These are phyloP conservation scores for Ericerus pela DNA, from an alignment of 1,140 invertebrate species.

Conservation along the genomic window DNA sequence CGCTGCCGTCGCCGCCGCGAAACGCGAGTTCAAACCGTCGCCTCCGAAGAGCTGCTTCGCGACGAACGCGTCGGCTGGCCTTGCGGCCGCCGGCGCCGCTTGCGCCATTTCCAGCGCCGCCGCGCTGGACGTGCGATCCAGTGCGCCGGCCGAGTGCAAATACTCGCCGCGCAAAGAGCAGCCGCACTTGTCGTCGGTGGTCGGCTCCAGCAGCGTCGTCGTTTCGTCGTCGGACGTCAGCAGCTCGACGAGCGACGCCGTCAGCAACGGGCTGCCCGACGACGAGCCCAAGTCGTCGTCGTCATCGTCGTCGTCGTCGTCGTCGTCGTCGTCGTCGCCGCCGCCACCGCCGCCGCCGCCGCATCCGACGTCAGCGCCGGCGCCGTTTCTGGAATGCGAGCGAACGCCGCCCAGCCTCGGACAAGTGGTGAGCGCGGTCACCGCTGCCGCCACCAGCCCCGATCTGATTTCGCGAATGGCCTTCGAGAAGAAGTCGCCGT, in stretches of 20 bases:
- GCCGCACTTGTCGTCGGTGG: too few species aligned
- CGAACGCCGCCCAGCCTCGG: slow-evolving; percentile 12
- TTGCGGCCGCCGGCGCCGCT: slow-evolving; percentile 2
- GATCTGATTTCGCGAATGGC: slow-evolving; percentile 11
- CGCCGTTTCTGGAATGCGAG: slow-evolving; percentile 13
- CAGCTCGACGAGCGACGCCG: too few species aligned
- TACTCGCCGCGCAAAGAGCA: too few species aligned
- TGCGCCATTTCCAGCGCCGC: background rate
- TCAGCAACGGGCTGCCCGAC: too few species aligned
- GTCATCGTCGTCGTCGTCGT: too few species aligned
- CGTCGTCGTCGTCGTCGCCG: too few species aligned
- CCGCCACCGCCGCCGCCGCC: background rate
- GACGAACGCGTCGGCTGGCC: background rate
- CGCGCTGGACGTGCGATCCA: slow-evolving; percentile 3
- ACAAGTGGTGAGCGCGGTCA: background rate
- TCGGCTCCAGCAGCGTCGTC: too few species aligned
- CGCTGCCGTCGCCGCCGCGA: background rate
- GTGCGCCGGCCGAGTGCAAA: too few species aligned
- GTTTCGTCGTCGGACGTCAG: too few species aligned
- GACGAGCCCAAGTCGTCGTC: too few species aligned
- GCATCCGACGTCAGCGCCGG: slow-evolving; percentile 6
- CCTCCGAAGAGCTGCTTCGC: background rate
- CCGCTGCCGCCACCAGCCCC: slow-evolving; percentile 14
- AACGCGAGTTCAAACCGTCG: background rate
- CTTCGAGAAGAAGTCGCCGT: slow-evolving; percentile 12